phyloP scores from a whole-genome alignment of 2,113 vertebrate genomes.

The Ornithorhynchus anatinus region DNA sequence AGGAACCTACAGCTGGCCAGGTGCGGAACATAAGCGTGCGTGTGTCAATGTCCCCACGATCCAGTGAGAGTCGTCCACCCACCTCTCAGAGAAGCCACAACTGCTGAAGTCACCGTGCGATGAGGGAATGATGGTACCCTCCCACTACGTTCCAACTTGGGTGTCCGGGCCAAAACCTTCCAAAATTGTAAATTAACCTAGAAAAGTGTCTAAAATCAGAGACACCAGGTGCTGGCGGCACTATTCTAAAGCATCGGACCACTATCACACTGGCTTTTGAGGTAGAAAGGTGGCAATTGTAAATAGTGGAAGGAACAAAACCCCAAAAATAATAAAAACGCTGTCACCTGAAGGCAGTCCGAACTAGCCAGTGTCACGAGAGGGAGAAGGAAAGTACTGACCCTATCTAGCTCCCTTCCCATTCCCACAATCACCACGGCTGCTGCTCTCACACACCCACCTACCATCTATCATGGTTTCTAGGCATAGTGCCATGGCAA shows the following conservation, averaged over 20 bases:
- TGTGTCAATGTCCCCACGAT: no score
- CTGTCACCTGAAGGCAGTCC: neutral
- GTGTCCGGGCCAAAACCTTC: neutral
- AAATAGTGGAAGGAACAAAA: neutral
- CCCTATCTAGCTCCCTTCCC: neutral
- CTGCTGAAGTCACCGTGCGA: neutral
- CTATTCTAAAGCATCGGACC: neutral
- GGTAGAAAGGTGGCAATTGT: constrained; percentile 69
- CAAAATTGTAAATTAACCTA: neutral
- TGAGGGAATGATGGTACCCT: no score
- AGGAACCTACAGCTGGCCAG: no score
- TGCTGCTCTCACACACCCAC: neutral
- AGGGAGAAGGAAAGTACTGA: neutral
- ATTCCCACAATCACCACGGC: neutral
- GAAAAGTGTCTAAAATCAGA: neutral
- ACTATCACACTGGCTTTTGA: constrained; percentile 48
- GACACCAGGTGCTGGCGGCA: neutral
- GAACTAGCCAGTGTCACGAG: no score
- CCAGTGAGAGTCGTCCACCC: no score
- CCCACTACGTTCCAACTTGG: neutral
- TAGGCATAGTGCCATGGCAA: neutral
- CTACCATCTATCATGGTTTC: neutral
- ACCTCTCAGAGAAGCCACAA: neutral
- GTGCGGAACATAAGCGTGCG: no score
- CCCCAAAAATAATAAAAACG: neutral